A percentile compares a stretch with the other conserved stretches of the same genome.
Conservation (phyloP, 2,888 invertebrate genomes). For the Lasioglossum pauxillum region DNA sequence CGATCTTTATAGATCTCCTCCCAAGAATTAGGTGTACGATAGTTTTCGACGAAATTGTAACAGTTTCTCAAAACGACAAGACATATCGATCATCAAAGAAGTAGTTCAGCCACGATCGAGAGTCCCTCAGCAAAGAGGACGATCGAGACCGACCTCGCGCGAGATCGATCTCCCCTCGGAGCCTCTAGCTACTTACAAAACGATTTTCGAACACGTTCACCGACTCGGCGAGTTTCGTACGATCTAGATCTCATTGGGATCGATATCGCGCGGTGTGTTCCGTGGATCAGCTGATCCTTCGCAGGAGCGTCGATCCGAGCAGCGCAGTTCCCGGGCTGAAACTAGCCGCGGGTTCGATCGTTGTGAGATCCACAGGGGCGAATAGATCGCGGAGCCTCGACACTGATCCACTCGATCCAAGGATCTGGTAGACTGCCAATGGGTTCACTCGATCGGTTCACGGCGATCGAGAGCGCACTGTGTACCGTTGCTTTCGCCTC, state of each 20-base stretch:
- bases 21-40: neutral
- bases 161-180: neutral
- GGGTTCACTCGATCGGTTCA: constrained; percentile 18
- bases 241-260: neutral
- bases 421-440: constrained; percentile 17
- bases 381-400: constrained; percentile 19
- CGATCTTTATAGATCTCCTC: neutral
- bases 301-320: neutral
- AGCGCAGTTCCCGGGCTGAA: neutral
- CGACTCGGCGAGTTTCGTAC: neutral
- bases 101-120: neutral
- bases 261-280: neutral
- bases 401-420: constrained; percentile 36
- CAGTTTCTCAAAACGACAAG: neutral
- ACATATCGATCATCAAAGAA: neutral
- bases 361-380: constrained; percentile 1
- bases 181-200: neutral
- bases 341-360: constrained; percentile 9
- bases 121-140: neutral
- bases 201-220: neutral
- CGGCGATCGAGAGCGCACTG: constrained; percentile 10
- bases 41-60: neutral
- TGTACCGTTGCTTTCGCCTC: constrained; percentile 4
- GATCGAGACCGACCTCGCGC: neutral
- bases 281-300: constrained; percentile 30